Conservation (phyloP, 2,113 vertebrate species). For the Castor canadensis region DNA sequence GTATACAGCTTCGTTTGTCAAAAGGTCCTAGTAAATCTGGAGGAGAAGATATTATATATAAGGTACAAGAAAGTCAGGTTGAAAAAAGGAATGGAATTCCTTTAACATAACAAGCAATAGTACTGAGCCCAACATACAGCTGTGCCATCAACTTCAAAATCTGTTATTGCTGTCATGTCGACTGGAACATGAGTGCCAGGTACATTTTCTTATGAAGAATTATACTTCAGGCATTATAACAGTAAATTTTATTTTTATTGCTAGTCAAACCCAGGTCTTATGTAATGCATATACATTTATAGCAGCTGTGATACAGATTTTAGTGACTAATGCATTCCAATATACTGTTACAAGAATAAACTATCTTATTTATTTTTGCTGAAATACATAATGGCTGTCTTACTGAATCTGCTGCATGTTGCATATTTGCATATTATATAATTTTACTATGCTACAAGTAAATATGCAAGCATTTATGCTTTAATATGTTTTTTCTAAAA, state of each 20-base stretch:
- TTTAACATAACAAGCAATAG: background rate
- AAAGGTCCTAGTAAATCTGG: background rate
- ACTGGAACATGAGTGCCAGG: too few relatives aligned
- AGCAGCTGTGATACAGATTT: background rate
- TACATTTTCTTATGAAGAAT: background rate
- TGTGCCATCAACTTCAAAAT: background rate
- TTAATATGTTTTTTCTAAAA: too few relatives aligned
- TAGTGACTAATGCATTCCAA: background rate
- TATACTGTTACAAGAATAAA: background rate
- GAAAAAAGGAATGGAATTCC: too few relatives aligned
- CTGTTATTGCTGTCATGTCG: background rate
- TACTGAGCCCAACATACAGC: background rate
- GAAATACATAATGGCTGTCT: background rate
- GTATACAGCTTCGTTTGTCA: background rate
- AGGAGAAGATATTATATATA: background rate
- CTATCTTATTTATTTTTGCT: background rate
- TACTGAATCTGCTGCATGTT: background rate
- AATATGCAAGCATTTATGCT: too few relatives aligned
- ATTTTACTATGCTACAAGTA: background rate
- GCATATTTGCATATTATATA: background rate
- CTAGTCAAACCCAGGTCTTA: background rate
- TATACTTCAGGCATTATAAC: background rate
- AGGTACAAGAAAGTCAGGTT: too few relatives aligned
- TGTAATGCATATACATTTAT: background rate
- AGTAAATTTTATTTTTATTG: background rate